Conservation (phyloP, 2,888 invertebrate genomes). For the Leptarthrus brevirostris region DNA sequence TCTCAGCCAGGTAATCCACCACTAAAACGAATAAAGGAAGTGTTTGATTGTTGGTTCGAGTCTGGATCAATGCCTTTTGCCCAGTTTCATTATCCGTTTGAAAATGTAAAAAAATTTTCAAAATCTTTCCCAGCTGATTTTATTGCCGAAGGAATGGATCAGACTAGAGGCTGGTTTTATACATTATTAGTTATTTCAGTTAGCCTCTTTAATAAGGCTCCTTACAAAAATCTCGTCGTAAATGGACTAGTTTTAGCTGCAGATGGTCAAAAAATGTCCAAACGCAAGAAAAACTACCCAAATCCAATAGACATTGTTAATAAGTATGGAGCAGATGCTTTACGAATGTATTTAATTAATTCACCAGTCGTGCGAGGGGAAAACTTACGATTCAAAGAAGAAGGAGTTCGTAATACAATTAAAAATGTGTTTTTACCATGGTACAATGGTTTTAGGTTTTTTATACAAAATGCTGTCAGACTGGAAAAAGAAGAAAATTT, state of each 20-base stretch:
- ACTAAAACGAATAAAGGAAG: slow-evolving; percentile 84
- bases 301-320: slow-evolving; percentile 89
- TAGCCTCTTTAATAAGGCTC: slow-evolving; percentile 89
- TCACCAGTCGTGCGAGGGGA: slow-evolving; percentile 98
- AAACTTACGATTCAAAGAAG: slow-evolving; percentile 95
- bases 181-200: slow-evolving; percentile 93
- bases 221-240: slow-evolving; percentile 93
- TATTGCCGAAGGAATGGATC: slow-evolving; percentile 95
- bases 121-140: slow-evolving; percentile 77
- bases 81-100: slow-evolving; percentile 89
- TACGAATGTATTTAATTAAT: slow-evolving; percentile 92
- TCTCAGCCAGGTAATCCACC: slow-evolving; percentile 83
- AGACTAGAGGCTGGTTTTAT: slow-evolving; percentile 96
- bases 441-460: slow-evolving; percentile 88
- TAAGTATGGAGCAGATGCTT: slow-evolving; percentile 94
- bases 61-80: slow-evolving; percentile 98
- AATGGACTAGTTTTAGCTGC: slow-evolving; percentile 91
- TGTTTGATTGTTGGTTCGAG: slow-evolving; percentile 99
- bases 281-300: slow-evolving; percentile 96
- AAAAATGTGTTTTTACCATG: slow-evolving; percentile 99
- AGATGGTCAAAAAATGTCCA: slow-evolving; percentile 98
- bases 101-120: slow-evolving; percentile 61
- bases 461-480: slow-evolving; percentile 90
- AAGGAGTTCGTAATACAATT: slow-evolving; percentile 94
- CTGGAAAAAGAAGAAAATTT: slow-evolving; percentile 74